Evolutionary conservation across 2,888 invertebrate species (phyloP).

Genomic region (Mimachlamys varia): DNA sequence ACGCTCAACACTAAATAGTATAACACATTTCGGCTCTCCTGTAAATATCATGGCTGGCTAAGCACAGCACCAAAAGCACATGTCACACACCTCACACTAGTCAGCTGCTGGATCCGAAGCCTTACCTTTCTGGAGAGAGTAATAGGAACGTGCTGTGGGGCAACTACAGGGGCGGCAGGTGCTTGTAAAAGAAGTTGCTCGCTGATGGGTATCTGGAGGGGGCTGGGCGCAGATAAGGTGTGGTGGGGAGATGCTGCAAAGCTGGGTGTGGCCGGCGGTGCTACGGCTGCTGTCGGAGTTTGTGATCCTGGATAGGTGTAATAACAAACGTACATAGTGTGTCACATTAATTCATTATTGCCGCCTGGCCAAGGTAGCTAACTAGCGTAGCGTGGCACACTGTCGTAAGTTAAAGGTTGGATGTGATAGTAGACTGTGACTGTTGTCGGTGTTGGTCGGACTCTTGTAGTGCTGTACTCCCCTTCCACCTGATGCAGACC

Average conservation of each 20-base stretch:
- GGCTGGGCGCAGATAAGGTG: slow-evolving; percentile 49
- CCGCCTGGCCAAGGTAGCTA: slow-evolving; percentile 32
- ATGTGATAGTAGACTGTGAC: not conserved
- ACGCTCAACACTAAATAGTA: not conserved
- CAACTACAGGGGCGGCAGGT: slow-evolving; percentile 37
- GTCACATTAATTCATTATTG: slow-evolving; percentile 50
- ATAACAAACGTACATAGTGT: slow-evolving; percentile 65
- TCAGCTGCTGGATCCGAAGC: not conserved
- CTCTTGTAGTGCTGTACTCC: not conserved
- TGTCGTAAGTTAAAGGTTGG: not conserved
- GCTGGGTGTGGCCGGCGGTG: slow-evolving; percentile 43
- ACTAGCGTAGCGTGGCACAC: slow-evolving; percentile 13
- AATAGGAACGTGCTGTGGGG: slow-evolving; percentile 46
- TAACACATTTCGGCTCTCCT: not conserved
- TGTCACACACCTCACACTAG: not conserved
- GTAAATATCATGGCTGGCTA: slow-evolving; percentile 29
- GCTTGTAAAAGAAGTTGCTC: slow-evolving; percentile 55
- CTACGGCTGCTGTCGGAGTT: slow-evolving; percentile 53
- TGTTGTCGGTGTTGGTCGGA: not conserved
- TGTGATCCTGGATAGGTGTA: slow-evolving; percentile 60
- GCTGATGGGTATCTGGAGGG: slow-evolving; percentile 50
- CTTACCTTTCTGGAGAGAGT: slow-evolving; percentile 57
- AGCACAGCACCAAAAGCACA: slow-evolving; percentile 15
- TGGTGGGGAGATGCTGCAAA: slow-evolving; percentile 43
- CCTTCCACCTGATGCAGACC: slow-evolving; percentile 31